A percentile compares a stretch with the other conserved stretches of the same genome.
phyloP scores from a whole-genome alignment of 2,888 invertebrate genomes.

The Drosophila cracens region DNA sequence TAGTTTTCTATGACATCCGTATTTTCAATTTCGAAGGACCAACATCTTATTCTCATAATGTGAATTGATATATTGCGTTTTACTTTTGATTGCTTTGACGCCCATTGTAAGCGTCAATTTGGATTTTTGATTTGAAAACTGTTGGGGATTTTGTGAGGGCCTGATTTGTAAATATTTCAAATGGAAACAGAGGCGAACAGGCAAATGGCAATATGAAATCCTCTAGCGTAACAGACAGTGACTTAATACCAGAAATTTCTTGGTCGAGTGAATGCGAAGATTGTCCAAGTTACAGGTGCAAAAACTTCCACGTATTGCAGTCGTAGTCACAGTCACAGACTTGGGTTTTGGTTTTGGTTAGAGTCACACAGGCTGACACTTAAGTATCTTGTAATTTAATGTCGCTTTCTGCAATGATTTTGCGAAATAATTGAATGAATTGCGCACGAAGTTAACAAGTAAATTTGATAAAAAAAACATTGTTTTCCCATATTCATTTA shows the following conservation, averaged over 20 bases:
- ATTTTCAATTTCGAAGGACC: neutral
- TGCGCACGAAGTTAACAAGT: constrained; percentile 45
- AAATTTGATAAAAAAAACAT: constrained; percentile 5
- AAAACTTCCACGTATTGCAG: constrained; percentile 57
- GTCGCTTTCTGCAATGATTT: constrained; percentile 65
- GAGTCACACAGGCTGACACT: constrained; percentile 22
- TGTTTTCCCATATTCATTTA: constrained; percentile 2
- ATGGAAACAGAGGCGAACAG: constrained; percentile 1
- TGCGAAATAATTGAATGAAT: constrained; percentile 76
- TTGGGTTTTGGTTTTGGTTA: constrained; percentile 24
- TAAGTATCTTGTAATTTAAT: constrained; percentile 49
- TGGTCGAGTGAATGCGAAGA: constrained; percentile 60
- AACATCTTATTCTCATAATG: neutral
- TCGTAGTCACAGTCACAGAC: constrained; percentile 14
- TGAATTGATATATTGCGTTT: neutral
- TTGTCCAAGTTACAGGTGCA: constrained; percentile 55
- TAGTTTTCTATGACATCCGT: fast-evolving
- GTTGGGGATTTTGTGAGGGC: neutral
- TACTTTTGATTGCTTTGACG: neutral
- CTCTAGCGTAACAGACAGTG: constrained; percentile 61
- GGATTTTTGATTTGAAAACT: neutral
- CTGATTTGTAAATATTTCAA: neutral
- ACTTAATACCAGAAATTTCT: constrained; percentile 74
- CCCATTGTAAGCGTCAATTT: neutral
- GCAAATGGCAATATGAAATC: constrained; percentile 27